Conservation (phyloP, 2,113 vertebrate genomes). For the Cephalopholis sonnerati region DNA sequence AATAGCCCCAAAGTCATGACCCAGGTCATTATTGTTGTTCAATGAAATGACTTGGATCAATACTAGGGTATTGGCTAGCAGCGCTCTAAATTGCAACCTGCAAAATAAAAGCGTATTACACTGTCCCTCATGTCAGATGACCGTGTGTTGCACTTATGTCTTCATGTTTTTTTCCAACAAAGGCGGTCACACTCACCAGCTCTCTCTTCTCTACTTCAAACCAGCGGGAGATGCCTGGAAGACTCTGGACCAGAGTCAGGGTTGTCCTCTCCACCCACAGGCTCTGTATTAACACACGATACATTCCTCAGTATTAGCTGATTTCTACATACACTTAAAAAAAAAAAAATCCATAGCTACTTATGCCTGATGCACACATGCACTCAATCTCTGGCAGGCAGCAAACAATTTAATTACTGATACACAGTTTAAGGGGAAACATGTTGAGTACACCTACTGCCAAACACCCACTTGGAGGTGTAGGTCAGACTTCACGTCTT, state of each 20-base stretch:
- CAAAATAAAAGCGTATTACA: conserved; percentile 35
- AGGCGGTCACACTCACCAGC: conserved; percentile 88
- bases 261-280: conserved; percentile 98
- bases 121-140: conserved; percentile 5
- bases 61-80: conserved; percentile 30
- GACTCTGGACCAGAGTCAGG: conserved; percentile 95
- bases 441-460: conserved; percentile 23
- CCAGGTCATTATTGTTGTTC: conserved; percentile 35
- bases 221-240: conserved; percentile 99
- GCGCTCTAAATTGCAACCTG: conserved; percentile 32
- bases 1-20: conserved; percentile 47
- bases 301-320: conserved; percentile 5
- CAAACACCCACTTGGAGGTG: conserved; percentile 51
- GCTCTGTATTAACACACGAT: conserved; percentile 85
- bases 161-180: conserved; percentile 18
- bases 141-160: conserved; percentile 1
- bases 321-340: conserved; percentile 5
- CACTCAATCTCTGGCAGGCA: background rate
- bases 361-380: conserved; percentile 8
- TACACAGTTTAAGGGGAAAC: conserved; percentile 19
- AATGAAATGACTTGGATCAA: conserved; percentile 56
- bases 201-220: conserved; percentile 99
- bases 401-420: conserved; percentile 32
- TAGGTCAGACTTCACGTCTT: conserved; percentile 54
- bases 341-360: conserved; percentile 27